Conservation (phyloP, 2,113 vertebrate species). For the Damaliscus lunatus region DNA sequence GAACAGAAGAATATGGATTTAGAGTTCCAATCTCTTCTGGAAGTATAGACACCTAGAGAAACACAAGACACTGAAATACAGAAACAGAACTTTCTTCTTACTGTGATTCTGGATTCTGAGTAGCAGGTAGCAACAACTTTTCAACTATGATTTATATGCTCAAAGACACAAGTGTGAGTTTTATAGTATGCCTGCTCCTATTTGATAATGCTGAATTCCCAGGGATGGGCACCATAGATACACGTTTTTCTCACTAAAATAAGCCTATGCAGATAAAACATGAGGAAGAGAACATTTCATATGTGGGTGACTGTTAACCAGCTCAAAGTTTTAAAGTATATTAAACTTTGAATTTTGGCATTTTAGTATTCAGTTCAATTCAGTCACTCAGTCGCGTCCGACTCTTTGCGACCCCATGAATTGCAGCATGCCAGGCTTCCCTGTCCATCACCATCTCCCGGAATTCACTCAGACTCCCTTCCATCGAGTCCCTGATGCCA, state of each 20-base stretch:
- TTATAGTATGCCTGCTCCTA: fast-evolving
- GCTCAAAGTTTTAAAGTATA: background rate
- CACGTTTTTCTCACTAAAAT: background rate
- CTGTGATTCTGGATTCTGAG: background rate
- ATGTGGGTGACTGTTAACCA: background rate
- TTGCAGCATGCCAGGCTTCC: too few species aligned
- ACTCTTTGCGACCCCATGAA: too few species aligned
- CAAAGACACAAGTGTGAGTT: background rate
- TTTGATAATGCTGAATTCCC: background rate
- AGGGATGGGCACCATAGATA: fast-evolving
- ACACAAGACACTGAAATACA: background rate
- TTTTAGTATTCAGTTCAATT: background rate
- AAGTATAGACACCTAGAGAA: background rate
- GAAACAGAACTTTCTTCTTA: background rate
- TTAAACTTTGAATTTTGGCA: background rate
- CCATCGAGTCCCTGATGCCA: too few species aligned
- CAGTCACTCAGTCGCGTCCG: too few species aligned
- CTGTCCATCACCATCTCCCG: too few species aligned
- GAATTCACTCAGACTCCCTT: too few species aligned
- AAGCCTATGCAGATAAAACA: background rate
- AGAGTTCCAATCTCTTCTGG: background rate
- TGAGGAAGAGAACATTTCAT: background rate
- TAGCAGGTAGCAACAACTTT: background rate
- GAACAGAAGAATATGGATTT: background rate
- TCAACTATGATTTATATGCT: background rate